These are phyloP conservation scores for Drosophila picticornis DNA, from an alignment of 2,888 invertebrate genomes.

Conservation along the genomic window DNA sequence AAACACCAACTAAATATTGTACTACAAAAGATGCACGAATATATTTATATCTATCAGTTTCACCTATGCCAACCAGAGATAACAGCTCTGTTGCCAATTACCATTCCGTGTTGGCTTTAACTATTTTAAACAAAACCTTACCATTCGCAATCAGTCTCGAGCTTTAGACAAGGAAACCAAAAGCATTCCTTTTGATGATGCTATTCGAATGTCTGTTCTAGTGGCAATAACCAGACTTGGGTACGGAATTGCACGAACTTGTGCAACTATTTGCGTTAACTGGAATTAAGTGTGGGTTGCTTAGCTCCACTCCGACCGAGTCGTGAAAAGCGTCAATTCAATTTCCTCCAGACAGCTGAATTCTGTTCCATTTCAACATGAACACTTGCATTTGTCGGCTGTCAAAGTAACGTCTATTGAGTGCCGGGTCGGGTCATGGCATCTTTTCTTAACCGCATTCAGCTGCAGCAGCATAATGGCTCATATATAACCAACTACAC, in stretches of 20 bases:
- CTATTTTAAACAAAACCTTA: slow-evolving; percentile 10
- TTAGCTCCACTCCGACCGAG: slow-evolving; percentile 2
- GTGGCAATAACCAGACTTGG: slow-evolving; percentile 33
- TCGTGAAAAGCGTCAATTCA: slow-evolving; percentile 54
- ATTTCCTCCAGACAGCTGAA: slow-evolving; percentile 65
- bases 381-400: slow-evolving; percentile 70
- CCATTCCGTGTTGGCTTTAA: background rate
- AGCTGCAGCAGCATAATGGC: slow-evolving; percentile 15
- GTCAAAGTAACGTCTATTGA: slow-evolving; percentile 39
- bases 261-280: slow-evolving; percentile 16
- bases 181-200: slow-evolving; percentile 24
- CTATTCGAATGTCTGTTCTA: slow-evolving; percentile 34
- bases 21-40: background rate
- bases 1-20: background rate
- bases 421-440: slow-evolving; percentile 23
- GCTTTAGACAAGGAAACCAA: slow-evolving; percentile 25
- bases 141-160: background rate
- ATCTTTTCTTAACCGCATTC: slow-evolving; percentile 6
- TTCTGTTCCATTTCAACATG: slow-evolving; percentile 58
- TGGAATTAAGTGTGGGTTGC: background rate
- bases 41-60: background rate
- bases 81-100: background rate
- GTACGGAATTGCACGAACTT: slow-evolving; percentile 31
- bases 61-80: background rate
- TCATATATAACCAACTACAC: slow-evolving; percentile 15